Evolutionary conservation across 2,113 vertebrate species (phyloP).

Genomic region (Ornithorhynchus anatinus): DNA sequence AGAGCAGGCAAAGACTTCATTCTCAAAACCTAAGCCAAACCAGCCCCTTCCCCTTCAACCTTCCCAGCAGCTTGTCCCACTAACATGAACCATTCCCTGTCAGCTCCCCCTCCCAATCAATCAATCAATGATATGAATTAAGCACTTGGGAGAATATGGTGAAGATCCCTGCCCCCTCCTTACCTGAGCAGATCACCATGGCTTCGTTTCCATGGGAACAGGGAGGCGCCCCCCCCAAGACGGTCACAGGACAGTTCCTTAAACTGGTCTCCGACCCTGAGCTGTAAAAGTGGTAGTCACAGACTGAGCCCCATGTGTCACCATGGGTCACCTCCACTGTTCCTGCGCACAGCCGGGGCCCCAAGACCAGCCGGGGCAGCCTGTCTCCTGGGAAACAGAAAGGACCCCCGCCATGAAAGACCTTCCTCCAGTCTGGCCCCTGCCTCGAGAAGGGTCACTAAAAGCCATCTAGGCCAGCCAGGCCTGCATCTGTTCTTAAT

Average conservation of each 20-base stretch:
- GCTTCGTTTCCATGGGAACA: slow-evolving; percentile 22
- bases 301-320: slow-evolving; percentile 58
- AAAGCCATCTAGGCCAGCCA: no score
- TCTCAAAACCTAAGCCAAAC: no score
- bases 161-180: neutral
- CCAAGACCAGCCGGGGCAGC: slow-evolving; percentile 51
- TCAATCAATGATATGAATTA: no score
- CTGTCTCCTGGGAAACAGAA: slow-evolving; percentile 56
- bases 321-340: slow-evolving; percentile 63
- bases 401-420: no score
- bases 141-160: no score
- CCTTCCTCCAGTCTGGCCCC: no score
- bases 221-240: neutral
- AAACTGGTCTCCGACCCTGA: slow-evolving; percentile 23
- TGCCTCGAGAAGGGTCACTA: no score
- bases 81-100: no score
- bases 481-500: no score
- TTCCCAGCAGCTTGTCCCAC: no score
- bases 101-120: neutral
- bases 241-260: slow-evolving; percentile 29
- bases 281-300: slow-evolving; percentile 67
- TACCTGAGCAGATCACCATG: slow-evolving; percentile 60
- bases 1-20: no score
- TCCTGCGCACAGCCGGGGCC: slow-evolving; percentile 66
- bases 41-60: no score